A percentile compares a stretch with the other conserved stretches of the same genome.
phyloP scores from a whole-genome alignment of 2,888 invertebrate species.

The Eueremaeus valkanovi region DNA sequence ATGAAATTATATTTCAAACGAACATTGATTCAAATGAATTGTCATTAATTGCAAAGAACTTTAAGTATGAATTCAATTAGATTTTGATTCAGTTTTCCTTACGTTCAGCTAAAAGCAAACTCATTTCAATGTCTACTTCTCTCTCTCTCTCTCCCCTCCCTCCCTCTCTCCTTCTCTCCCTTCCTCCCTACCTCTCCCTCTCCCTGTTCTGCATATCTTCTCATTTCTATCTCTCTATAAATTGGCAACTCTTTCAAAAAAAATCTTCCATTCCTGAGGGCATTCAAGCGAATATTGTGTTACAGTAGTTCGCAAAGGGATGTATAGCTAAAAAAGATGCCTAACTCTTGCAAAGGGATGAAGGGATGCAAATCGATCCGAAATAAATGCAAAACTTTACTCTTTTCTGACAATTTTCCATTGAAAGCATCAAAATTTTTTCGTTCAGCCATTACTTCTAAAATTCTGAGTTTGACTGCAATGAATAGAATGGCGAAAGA shows the following conservation, averaged over 20 bases:
- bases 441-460: not conserved
- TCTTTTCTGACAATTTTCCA: not conserved
- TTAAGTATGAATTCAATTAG: no score
- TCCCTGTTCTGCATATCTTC: slow-evolving; percentile 7
- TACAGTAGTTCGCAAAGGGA: slow-evolving; percentile 10
- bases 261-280: slow-evolving; percentile 31
- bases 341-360: not conserved
- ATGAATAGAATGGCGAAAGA: not conserved
- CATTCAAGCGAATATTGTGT: slow-evolving; percentile 17
- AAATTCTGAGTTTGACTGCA: no score
- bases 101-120: no score
- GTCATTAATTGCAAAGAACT: no score
- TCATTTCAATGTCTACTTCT: no score
- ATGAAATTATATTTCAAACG: no score
- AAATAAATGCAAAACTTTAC: slow-evolving; percentile 25
- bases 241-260: slow-evolving; percentile 19
- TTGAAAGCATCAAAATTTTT: not conserved
- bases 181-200: no score
- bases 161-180: no score
- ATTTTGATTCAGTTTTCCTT: no score
- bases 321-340: slow-evolving; percentile 28
- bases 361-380: slow-evolving; percentile 28
- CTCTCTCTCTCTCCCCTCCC: no score
- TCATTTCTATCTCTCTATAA: not conserved
- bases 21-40: no score